A percentile compares a stretch with the other conserved stretches of the same genome.
These are phyloP conservation scores for Neolamprologus fasciatus DNA, from an alignment of 2,113 vertebrate species.

Conservation along the genomic window DNA sequence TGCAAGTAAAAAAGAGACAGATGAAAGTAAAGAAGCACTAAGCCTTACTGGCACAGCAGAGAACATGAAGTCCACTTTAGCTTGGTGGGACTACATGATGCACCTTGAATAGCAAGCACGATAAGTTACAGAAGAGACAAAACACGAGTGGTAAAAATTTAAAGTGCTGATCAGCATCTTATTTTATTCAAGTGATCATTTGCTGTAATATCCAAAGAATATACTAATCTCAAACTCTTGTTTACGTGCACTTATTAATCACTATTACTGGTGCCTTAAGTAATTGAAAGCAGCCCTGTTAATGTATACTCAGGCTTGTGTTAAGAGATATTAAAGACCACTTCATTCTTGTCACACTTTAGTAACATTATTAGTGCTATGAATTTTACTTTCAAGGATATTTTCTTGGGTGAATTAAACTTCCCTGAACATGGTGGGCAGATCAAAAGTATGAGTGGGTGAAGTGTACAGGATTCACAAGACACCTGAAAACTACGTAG, in stretches of 20 bases:
- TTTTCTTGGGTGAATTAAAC: neutral
- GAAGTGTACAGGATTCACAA: neutral
- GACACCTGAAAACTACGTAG: neutral
- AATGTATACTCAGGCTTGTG: neutral
- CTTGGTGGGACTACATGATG: neutral
- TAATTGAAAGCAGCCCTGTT: neutral
- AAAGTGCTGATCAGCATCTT: neutral
- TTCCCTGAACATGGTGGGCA: neutral
- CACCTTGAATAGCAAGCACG: neutral
- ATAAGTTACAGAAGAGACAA: neutral
- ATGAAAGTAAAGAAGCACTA: neutral
- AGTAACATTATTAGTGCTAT: neutral
- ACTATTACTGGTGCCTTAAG: neutral
- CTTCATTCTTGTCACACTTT: neutral
- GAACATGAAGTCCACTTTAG: neutral
- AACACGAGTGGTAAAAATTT: neutral
- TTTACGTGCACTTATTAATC: neutral
- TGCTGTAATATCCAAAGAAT: neutral
- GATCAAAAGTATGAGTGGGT: neutral
- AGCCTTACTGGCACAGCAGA: neutral
- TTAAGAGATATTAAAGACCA: neutral
- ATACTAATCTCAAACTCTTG: neutral
- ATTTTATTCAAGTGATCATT: neutral
- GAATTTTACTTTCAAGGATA: conserved; percentile 9
- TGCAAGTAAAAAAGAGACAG: neutral